phyloP scores from a whole-genome alignment of 2,113 vertebrate genomes.

The Pterocles burchelli region DNA sequence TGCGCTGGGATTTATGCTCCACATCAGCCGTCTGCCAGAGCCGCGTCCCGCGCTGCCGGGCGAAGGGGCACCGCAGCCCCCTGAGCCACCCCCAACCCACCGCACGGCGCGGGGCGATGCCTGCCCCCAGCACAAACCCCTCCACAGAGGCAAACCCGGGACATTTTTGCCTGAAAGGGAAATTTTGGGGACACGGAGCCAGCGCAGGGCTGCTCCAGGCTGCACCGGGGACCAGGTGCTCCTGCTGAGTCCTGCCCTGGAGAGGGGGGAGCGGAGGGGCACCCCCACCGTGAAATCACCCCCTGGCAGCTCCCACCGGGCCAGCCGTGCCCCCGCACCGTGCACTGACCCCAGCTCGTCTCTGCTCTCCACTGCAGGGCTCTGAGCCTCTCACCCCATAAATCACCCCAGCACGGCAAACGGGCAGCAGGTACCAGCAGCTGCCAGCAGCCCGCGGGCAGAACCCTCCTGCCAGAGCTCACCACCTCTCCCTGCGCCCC shows the following conservation, averaged over 20 bases:
- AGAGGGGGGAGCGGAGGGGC: neutral
- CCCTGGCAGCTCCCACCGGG: fast-evolving
- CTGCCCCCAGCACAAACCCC: neutral
- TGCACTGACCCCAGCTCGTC: fast-evolving
- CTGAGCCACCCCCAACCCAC: neutral
- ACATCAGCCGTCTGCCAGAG: slow-evolving; percentile 21
- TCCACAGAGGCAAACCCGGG: fast-evolving
- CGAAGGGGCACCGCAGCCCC: neutral
- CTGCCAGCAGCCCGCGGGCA: fast-evolving
- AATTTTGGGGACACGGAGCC: fast-evolving
- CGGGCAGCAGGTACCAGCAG: neutral
- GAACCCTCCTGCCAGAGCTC: neutral
- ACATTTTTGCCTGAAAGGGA: neutral
- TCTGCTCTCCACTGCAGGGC: neutral
- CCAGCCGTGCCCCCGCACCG: fast-evolving
- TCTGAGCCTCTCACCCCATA: neutral
- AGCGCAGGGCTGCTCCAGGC: fast-evolving
- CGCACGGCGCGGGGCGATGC: fast-evolving
- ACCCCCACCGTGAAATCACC: fast-evolving
- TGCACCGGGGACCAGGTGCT: fast-evolving
- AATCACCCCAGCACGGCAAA: neutral
- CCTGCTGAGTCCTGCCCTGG: neutral
- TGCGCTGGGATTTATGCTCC: slow-evolving; percentile 71
- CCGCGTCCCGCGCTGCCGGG: neutral
- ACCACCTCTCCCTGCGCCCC: fast-evolving